phyloP scores from a whole-genome alignment of 2,888 invertebrate genomes.

The Spatulosminthurus flaviceps region DNA sequence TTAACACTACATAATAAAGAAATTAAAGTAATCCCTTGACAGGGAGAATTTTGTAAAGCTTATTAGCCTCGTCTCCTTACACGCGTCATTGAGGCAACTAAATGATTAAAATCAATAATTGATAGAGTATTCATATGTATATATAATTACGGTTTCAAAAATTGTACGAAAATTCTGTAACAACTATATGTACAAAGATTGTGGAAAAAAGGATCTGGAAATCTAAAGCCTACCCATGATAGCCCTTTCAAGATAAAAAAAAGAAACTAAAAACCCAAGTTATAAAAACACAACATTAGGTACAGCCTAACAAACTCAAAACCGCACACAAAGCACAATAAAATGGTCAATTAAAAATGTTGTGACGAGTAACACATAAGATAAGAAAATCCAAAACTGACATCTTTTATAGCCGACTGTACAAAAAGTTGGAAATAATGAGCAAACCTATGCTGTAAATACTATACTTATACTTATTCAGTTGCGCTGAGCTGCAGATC shows the following conservation, averaged over 20 bases:
- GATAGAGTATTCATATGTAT: background rate
- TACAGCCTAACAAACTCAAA: too few relatives aligned
- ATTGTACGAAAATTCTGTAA: background rate
- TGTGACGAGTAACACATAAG: too few relatives aligned
- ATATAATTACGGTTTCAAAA: too few relatives aligned
- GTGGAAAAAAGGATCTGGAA: background rate
- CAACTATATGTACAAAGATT: background rate
- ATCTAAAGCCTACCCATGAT: background rate
- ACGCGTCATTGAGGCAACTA: background rate
- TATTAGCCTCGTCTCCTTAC: background rate
- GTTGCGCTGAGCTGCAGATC: background rate
- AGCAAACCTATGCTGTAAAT: conserved; percentile 4
- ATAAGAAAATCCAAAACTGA: background rate
- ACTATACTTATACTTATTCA: background rate
- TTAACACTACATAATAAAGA: background rate
- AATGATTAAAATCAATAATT: background rate
- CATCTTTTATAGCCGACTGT: background rate
- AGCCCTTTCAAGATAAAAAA: background rate
- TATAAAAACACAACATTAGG: too few relatives aligned
- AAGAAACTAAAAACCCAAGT: background rate
- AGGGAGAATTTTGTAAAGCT: background rate
- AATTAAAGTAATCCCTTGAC: conserved; percentile 12
- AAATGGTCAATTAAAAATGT: too few relatives aligned
- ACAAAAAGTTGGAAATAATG: conserved; percentile 6
- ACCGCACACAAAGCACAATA: too few relatives aligned